Evolutionary conservation across 2,113 vertebrate genomes (phyloP).

Genomic region (Xiphias gladius): DNA sequence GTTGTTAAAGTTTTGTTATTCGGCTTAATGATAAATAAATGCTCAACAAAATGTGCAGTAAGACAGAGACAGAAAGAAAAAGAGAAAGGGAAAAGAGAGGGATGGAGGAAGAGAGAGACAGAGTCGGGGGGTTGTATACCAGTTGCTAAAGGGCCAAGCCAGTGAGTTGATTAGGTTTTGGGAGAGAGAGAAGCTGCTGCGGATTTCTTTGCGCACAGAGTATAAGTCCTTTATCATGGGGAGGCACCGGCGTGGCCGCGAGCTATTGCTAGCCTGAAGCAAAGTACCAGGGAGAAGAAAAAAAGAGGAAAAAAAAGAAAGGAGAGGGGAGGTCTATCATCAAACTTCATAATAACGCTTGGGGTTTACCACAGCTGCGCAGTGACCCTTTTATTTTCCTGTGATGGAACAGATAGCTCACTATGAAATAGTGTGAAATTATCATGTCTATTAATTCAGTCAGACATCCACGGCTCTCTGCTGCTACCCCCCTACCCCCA

Average conservation of each 20-base stretch:
- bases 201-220: constrained; percentile 85
- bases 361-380: constrained; percentile 94
- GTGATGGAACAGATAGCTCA: constrained; percentile 93
- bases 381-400: constrained; percentile 92
- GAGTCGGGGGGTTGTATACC: constrained; percentile 51
- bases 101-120: constrained; percentile 12
- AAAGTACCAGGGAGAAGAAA: constrained; percentile 88
- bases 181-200: constrained; percentile 86
- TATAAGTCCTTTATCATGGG: constrained; percentile 98
- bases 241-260: constrained; percentile 93
- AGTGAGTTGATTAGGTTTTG: constrained; percentile 90
- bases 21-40: constrained; percentile 1
- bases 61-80: constrained; percentile 48
- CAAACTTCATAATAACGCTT: constrained; percentile 95
- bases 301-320: constrained; percentile 51
- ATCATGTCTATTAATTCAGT: constrained; percentile 99
- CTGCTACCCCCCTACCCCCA: constrained; percentile 65
- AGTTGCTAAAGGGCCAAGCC: constrained; percentile 79
- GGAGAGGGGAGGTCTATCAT: constrained; percentile 87
- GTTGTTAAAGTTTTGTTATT: neutral
- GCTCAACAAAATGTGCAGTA: constrained; percentile 56
- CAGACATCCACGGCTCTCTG: constrained; percentile 88
- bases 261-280: constrained; percentile 93
- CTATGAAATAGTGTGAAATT: constrained; percentile 97
- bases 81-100: constrained; percentile 39